Base-by-base conservation (phyloP, 1,140 invertebrate genomes). In the Drosophila pruinosa region DNA sequence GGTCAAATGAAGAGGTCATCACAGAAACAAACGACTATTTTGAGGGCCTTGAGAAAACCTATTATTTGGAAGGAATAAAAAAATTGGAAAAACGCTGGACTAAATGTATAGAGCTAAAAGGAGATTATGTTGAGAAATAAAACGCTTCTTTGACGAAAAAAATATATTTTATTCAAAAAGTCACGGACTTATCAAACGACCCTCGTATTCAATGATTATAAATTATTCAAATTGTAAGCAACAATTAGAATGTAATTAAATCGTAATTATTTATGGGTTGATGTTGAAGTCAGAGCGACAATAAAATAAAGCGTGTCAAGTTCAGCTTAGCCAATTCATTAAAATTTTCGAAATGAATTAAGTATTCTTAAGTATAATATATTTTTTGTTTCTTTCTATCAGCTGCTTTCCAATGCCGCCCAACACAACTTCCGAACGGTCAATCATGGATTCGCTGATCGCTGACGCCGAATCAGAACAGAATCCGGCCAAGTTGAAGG, bases 401-500 rank as follows among this genome's bases (percentile, higher is more conserved):
- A 77, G 58, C 63, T 72, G 52, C 45, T 78, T 78, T 57, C 91
- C 67, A 15, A 91, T 91, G 90, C 80, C 90, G 61, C 90, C 90
- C 72, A 91, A 91, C 74, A 89, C 89, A 26, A 81, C 89, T 65
- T 67, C 83, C 17, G 72, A 78, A 24, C 90, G 89, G 78, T 73
- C 89, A 57, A 82, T 90, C 31, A 75, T 83, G 28, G 85, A 91
- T 59, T 91, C 89, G 7, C 57, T 90, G 38, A 39, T 89, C 24
- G 24, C 73, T 19, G 72, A 74, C 22, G 74, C 75, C 21, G 89
- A 76, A 59, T 75, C 74, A 28, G 83, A 62, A 14, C 77, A 69
- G 57, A 80, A 72, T 73, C 62, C 79, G 8, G 85, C 70, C 31
- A 88, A 82, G 34, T 45, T 89, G 63, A 76, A 85, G 36, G 53